These are phyloP conservation scores for Lipophrys pholis DNA, from an alignment of 2,113 vertebrate species.

Conservation along the genomic window DNA sequence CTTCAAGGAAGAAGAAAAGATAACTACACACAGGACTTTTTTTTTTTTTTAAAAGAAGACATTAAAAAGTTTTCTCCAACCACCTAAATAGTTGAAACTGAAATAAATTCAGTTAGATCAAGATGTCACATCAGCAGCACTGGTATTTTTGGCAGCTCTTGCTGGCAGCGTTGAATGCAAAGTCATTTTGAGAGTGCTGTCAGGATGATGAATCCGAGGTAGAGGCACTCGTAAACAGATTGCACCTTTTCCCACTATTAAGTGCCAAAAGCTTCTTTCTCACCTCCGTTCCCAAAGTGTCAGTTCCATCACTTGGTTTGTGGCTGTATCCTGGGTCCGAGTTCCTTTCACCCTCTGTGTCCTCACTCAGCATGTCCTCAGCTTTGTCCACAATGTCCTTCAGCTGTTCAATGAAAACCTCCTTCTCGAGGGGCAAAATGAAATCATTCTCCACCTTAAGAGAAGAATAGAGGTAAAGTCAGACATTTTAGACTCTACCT, in stretches of 20 bases:
- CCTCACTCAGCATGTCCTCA: constrained; percentile 97
- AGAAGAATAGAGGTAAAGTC: not conserved
- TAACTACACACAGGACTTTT: constrained; percentile 17
- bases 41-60: constrained; percentile 15
- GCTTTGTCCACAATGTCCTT: constrained; percentile 99
- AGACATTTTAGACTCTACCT: not conserved
- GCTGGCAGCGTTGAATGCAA: constrained; percentile 40
- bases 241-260: constrained; percentile 27
- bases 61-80: constrained; percentile 22
- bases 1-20: constrained; percentile 65
- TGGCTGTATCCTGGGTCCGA: constrained; percentile 87
- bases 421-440: constrained; percentile 93
- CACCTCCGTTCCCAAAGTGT: constrained; percentile 84
- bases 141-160: constrained; percentile 39
- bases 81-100: constrained; percentile 29
- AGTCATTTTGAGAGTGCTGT: constrained; percentile 52
- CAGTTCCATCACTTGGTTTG: constrained; percentile 81
- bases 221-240: constrained; percentile 8
- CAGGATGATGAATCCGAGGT: constrained; percentile 34
- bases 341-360: constrained; percentile 89
- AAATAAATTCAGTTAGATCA: constrained; percentile 42
- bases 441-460: constrained; percentile 96
- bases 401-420: constrained; percentile 97
- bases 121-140: constrained; percentile 55
- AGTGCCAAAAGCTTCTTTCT: constrained; percentile 55